These are phyloP conservation scores for Anagrus nilaparvatae DNA, from an alignment of 1,140 invertebrate genomes.

Conservation along the genomic window DNA sequence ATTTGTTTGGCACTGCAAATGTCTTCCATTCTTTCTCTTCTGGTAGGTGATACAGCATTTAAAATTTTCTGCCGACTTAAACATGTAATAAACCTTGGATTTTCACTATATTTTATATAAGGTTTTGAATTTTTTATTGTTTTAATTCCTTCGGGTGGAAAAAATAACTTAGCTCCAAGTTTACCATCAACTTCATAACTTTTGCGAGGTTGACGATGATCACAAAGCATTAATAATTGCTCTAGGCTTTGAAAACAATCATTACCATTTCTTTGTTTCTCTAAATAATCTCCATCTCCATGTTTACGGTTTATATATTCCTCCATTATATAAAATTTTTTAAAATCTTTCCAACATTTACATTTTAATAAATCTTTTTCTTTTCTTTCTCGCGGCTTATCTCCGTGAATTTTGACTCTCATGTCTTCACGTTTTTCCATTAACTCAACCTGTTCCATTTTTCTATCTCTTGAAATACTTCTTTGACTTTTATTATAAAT, in stretches of 20 bases:
- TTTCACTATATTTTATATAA: constrained; percentile 30
- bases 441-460: constrained; percentile 9
- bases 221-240: constrained; percentile 34
- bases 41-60: constrained; percentile 24
- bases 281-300: constrained; percentile 21
- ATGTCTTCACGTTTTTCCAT: constrained; percentile 19
- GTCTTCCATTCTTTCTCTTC: constrained; percentile 32
- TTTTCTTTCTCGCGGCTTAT: constrained; percentile 22
- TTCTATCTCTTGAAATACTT: constrained; percentile 12
- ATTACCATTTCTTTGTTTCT: constrained; percentile 27
- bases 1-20: constrained; percentile 30
- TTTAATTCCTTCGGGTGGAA: constrained; percentile 29
- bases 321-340: constrained; percentile 28
- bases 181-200: constrained; percentile 26
- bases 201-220: constrained; percentile 22
- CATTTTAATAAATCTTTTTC: constrained; percentile 25
- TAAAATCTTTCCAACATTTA: constrained; percentile 29
- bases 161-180: constrained; percentile 30
- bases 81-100: constrained; percentile 28
- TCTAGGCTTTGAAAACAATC: constrained; percentile 32
- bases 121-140: constrained; percentile 26
- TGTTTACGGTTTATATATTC: constrained; percentile 19
- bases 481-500: too few relatives aligned
- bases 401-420: constrained; percentile 17
- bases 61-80: constrained; percentile 26